phyloP scores from a whole-genome alignment of 2,797 vertebrate species.

The Cyprinella venusta region DNA sequence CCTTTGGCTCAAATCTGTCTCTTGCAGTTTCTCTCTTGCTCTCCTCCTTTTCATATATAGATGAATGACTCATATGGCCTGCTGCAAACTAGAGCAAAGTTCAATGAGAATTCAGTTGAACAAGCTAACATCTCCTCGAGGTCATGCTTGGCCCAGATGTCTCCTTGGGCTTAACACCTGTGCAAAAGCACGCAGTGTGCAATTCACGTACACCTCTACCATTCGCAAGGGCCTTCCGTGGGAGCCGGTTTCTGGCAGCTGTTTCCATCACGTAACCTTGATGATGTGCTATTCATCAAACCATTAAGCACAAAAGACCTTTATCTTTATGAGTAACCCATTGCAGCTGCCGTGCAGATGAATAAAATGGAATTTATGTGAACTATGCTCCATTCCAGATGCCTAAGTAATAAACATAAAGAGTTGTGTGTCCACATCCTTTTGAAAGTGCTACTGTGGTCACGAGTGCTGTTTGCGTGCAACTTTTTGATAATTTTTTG shows the following conservation, averaged over 20 bases:
- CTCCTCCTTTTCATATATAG: slow-evolving; percentile 1
- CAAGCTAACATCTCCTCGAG: slow-evolving; percentile 28
- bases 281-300: slow-evolving; percentile 53
- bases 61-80: slow-evolving; percentile 21
- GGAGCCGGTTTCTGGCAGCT: slow-evolving; percentile 28
- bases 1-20: slow-evolving; percentile 34
- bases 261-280: slow-evolving; percentile 44
- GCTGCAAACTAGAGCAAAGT: slow-evolving; percentile 55
- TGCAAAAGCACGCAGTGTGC: slow-evolving; percentile 30
- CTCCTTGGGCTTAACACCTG: slow-evolving; percentile 41
- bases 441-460: background rate
- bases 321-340: slow-evolving; percentile 38
- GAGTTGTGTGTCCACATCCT: background rate
- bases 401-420: slow-evolving; percentile 22
- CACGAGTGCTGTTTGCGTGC: background rate
- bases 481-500: background rate
- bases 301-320: slow-evolving; percentile 38
- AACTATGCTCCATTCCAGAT: slow-evolving; percentile 36
- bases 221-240: slow-evolving; percentile 25
- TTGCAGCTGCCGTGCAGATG: slow-evolving; percentile 29
- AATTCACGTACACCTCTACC: slow-evolving; percentile 14
- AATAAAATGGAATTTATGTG: slow-evolving; percentile 17
- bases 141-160: slow-evolving; percentile 40
- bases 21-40: slow-evolving; percentile 12
- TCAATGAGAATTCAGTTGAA: slow-evolving; percentile 36